Base-by-base conservation (phyloP, 2,113 vertebrate genomes). In the Callipepla squamata region DNA sequence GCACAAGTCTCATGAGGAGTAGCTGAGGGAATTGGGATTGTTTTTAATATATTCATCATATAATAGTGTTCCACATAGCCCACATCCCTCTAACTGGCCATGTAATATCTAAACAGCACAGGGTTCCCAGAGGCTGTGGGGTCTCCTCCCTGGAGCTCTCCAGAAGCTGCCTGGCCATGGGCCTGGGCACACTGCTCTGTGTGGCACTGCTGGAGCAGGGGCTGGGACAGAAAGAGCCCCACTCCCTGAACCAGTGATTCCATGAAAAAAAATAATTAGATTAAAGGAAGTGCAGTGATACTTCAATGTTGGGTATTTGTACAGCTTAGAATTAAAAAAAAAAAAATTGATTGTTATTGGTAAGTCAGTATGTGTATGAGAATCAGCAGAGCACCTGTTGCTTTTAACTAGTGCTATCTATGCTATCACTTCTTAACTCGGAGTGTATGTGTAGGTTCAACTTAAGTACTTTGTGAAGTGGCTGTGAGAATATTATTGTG, bases 121-220 rank as follows among this genome's bases (percentile, higher is more conserved):
- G n/a, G 9, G 6, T 88, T 12, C n/a, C 16, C 62, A 28, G 63
- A 11, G 6, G 7, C 40, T 57, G 9, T 32, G 18, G 23, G 61
- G 8, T 81, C 40, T 74, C 25, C 8, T 61, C 45, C 51, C 51
- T 53, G 19, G 18, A 79, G 30, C 25, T 26, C 9, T 4, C 70
- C 30, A 63, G 44, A 81, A 90, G 5, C 23, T 25, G 1, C 55
- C 44, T 65, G 57, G 34, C 62, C 30, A 16, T 4, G 8, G 11
- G 51, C 28, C 7, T 72, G 13, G 28, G 9, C 5, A 79, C 14
- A 23, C 26, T 30, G 3, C 30, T 72, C 26, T 32, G 36, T 13
- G 6, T 36, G 28, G 3, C 14, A 13, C 6, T 2, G 0, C 26
- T 40, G 26, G 17, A 74, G 12, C 11, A 30, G 8, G 4, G 2